Evolutionary conservation across 2,888 invertebrate genomes (phyloP).

Genomic region (Homarus gammarus): DNA sequence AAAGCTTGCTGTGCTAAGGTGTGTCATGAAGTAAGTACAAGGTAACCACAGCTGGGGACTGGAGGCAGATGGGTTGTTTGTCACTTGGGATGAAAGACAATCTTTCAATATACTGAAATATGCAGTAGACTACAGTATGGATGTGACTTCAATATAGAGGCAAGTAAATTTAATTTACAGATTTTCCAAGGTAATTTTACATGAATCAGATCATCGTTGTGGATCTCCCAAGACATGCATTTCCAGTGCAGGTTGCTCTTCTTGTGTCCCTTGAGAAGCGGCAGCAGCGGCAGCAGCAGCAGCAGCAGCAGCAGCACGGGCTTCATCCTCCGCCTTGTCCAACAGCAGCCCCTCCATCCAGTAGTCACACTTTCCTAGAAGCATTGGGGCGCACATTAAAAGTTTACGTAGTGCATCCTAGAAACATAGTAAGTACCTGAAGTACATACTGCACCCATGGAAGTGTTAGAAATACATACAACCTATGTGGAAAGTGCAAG

Average conservation of each 20-base stretch:
- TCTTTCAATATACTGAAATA: neutral
- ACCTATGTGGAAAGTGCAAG: too few relatives aligned
- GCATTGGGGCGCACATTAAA: neutral
- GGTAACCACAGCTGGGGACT: neutral
- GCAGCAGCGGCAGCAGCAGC: neutral
- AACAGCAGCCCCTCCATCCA: slow-evolving; percentile 56
- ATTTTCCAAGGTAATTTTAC: neutral
- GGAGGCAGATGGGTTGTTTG: neutral
- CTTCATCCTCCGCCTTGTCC: slow-evolving; percentile 57
- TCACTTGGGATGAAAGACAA: neutral
- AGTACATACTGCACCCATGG: neutral
- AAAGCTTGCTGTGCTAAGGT: neutral
- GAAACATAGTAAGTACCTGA: neutral
- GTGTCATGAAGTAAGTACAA: neutral
- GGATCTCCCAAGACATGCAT: neutral
- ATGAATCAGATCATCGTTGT: too few relatives aligned
- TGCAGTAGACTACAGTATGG: neutral
- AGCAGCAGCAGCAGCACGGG: neutral
- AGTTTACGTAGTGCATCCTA: slow-evolving; percentile 1
- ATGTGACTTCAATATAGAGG: slow-evolving; percentile 4
- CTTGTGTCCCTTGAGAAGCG: slow-evolving; percentile 9
- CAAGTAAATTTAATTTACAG: neutral
- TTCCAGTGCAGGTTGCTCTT: neutral
- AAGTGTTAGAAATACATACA: too few relatives aligned
- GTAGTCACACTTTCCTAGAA: slow-evolving; percentile 66